Evolutionary conservation across 1,140 invertebrate genomes (phyloP).

Genomic region (Trigoniulus corallinus): DNA sequence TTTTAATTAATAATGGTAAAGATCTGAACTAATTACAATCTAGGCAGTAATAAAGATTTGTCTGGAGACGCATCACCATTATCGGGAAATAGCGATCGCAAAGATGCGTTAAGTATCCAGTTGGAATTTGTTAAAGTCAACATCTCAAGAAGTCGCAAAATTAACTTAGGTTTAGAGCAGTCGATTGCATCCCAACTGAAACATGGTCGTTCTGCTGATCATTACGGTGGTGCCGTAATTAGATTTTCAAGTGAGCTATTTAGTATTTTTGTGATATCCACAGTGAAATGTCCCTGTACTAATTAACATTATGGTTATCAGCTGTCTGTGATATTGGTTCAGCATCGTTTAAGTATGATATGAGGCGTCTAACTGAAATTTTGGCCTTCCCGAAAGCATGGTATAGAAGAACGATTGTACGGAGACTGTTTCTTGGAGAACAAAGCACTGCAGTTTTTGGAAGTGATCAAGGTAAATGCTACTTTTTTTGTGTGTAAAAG

Average conservation of each 20-base stretch:
- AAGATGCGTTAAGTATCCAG: conserved; percentile 88
- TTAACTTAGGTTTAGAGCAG: conserved; percentile 37
- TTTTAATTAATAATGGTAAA: conserved; percentile 66
- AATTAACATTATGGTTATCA: too few species aligned
- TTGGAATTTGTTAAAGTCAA: conserved; percentile 96
- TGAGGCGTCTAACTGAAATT: conserved; percentile 92
- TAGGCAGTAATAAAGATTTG: conserved; percentile 11
- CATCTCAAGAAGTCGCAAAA: conserved; percentile 67
- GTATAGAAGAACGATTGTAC: conserved; percentile 83
- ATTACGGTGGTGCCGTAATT: conserved; percentile 54
- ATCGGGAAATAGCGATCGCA: conserved; percentile 62
- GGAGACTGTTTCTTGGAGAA: conserved; percentile 84
- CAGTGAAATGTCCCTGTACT: neutral
- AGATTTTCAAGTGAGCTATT: conserved; percentile 67
- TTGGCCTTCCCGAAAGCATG: conserved; percentile 95
- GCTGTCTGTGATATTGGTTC: conserved; percentile 90
- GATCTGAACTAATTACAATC: conserved; percentile 6
- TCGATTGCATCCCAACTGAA: too few species aligned
- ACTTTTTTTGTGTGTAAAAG: too few species aligned
- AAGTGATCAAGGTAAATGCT: conserved; percentile 27
- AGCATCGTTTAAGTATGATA: conserved; percentile 98
- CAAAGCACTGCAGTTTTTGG: conserved; percentile 38
- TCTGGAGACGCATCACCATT: conserved; percentile 33
- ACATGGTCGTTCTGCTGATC: too few species aligned
- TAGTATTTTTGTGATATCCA: too few species aligned